Conservation (phyloP, 2,113 vertebrate genomes). For the Rhea americana region DNA sequence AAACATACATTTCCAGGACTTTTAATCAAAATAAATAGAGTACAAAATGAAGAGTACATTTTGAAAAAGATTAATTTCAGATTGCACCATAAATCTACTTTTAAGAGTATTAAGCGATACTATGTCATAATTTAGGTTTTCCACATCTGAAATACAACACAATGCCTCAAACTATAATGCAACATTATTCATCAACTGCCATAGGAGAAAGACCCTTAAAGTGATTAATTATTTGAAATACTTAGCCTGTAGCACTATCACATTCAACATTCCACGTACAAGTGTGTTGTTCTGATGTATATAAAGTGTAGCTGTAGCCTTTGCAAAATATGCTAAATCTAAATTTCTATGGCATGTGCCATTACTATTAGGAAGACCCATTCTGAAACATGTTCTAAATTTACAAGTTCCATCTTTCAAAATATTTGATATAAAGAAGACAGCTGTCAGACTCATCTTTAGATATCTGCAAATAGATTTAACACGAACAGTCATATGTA, state of each 20-base stretch:
- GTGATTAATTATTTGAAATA: constrained; percentile 18
- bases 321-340: neutral
- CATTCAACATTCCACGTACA: constrained; percentile 21
- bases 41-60: constrained; percentile 73
- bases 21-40: constrained; percentile 79
- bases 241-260: constrained; percentile 12
- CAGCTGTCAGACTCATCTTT: neutral
- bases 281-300: neutral
- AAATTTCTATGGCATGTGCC: neutral
- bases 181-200: constrained; percentile 45
- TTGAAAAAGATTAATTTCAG: constrained; percentile 71
- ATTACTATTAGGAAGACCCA: neutral
- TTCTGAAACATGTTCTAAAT: neutral
- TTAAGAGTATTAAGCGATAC: constrained; percentile 60
- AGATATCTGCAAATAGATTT: neutral
- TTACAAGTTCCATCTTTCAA: neutral
- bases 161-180: constrained; percentile 57
- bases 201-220: constrained; percentile 52
- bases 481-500: constrained; percentile 43
- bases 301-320: constrained; percentile 1
- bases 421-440: neutral
- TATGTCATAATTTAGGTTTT: constrained; percentile 53
- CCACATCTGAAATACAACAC: constrained; percentile 62
- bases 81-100: constrained; percentile 77
- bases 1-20: constrained; percentile 74